A percentile compares a stretch with the other conserved stretches of the same genome.
phyloP scores from a whole-genome alignment of 2,113 vertebrate genomes.

The Engystomops pustulosus region DNA sequence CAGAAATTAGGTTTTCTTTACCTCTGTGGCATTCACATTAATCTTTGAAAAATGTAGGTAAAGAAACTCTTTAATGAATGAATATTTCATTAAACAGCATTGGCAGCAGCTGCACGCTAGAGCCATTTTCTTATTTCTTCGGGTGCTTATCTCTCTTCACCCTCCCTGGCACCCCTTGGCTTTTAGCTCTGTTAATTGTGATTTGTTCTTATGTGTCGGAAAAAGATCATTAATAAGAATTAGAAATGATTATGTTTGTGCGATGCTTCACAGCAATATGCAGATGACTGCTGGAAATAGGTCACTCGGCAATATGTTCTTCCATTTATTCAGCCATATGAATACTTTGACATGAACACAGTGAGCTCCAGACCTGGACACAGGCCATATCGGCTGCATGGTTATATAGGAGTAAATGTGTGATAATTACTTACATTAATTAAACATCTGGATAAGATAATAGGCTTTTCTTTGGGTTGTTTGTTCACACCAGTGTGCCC shows the following conservation, averaged over 20 bases:
- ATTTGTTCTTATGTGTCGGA: neutral
- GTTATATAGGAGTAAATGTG: neutral
- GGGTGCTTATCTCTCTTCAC: neutral
- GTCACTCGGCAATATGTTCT: constrained; percentile 31
- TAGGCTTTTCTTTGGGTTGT: neutral
- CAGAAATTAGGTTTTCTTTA: neutral
- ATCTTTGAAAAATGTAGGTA: neutral
- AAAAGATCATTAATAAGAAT: constrained; percentile 28
- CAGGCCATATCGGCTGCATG: constrained; percentile 9
- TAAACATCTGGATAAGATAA: constrained; percentile 28
- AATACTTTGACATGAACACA: neutral
- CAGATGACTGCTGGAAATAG: neutral
- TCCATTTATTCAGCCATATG: constrained; percentile 27
- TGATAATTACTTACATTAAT: constrained; percentile 22
- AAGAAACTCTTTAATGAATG: neutral
- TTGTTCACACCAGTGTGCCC: neutral
- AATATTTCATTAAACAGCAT: neutral
- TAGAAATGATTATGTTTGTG: constrained; percentile 19
- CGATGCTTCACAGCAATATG: neutral
- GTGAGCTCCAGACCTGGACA: constrained; percentile 7
- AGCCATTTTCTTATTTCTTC: neutral
- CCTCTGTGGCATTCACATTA: neutral
- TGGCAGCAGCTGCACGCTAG: neutral
- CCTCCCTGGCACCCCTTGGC: neutral
- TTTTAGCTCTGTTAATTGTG: neutral